phyloP scores from a whole-genome alignment of 2,113 vertebrate species.

The Gambusia affinis region DNA sequence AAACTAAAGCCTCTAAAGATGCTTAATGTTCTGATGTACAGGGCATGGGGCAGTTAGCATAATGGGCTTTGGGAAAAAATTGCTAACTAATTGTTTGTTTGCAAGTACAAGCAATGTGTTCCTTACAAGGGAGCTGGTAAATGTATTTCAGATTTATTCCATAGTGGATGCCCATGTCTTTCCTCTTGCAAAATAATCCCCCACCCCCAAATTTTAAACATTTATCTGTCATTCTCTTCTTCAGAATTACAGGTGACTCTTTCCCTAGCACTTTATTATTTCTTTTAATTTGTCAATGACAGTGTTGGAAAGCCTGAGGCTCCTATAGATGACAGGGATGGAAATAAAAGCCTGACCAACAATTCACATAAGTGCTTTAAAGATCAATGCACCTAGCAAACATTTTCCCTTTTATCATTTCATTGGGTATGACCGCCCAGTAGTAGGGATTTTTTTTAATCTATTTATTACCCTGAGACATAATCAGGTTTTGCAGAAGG shows the following conservation, averaged over 20 bases:
- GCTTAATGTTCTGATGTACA: conserved; percentile 51
- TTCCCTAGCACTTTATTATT: conserved; percentile 11
- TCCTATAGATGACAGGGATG: neutral
- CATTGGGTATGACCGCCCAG: conserved; percentile 1
- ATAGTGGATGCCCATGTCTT: neutral
- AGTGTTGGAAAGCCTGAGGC: neutral
- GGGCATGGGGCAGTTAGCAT: conserved; percentile 35
- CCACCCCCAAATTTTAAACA: neutral
- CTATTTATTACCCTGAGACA: conserved; percentile 19
- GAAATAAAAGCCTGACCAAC: conserved; percentile 3
- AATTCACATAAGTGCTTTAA: conserved; percentile 22
- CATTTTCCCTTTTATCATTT: neutral
- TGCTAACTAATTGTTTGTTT: conserved; percentile 30
- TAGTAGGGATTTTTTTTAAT: conserved; percentile 13
- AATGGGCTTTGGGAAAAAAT: conserved; percentile 36
- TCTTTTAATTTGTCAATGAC: conserved; percentile 17
- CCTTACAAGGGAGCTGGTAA: neutral
- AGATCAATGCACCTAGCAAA: conserved; percentile 50
- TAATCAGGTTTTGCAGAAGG: conserved; percentile 29
- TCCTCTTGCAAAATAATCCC: neutral
- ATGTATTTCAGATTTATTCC: neutral
- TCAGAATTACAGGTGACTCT: neutral
- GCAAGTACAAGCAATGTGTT: neutral
- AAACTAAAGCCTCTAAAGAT: conserved; percentile 46
- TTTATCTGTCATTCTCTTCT: neutral